phyloP scores from a whole-genome alignment of 1,140 invertebrate genomes.

The Prorops nasuta region DNA sequence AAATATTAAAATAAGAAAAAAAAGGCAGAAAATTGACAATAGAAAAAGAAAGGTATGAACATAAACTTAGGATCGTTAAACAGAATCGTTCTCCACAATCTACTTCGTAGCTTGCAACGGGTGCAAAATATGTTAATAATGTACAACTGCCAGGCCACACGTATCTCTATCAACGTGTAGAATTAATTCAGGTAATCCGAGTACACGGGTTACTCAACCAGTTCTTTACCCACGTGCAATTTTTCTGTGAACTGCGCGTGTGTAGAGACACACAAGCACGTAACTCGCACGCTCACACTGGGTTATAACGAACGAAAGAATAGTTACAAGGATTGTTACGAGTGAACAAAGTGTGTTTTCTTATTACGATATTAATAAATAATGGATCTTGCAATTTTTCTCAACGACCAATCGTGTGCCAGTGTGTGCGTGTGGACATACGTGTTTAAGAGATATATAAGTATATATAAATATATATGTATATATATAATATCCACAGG shows the following conservation, averaged over 20 bases:
- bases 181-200: too few relatives aligned
- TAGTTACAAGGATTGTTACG: too few relatives aligned
- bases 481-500: constrained; percentile 45
- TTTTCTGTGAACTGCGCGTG: neutral
- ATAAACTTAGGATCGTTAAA: constrained; percentile 14
- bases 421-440: constrained; percentile 23
- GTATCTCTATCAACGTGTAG: constrained; percentile 32
- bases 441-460: constrained; percentile 5
- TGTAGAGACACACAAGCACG: constrained; percentile 11
- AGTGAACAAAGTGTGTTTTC: too few relatives aligned
- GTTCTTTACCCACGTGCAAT: too few relatives aligned
- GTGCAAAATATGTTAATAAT: constrained; percentile 27
- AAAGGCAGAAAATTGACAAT: neutral
- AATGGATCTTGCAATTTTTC: too few relatives aligned
- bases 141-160: constrained; percentile 34
- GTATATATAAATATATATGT: too few relatives aligned
- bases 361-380: too few relatives aligned
- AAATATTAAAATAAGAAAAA: neutral
- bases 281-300: too few relatives aligned
- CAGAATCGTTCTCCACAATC: constrained; percentile 13
- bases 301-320: too few relatives aligned
- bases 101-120: constrained; percentile 31
- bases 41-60: neutral
- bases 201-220: too few relatives aligned
- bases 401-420: too few relatives aligned